Percentiles rank a stretch among this genome's conserved stretches.
Conservation (phyloP, 2,888 invertebrate species). For the Steromphala cineraria region DNA sequence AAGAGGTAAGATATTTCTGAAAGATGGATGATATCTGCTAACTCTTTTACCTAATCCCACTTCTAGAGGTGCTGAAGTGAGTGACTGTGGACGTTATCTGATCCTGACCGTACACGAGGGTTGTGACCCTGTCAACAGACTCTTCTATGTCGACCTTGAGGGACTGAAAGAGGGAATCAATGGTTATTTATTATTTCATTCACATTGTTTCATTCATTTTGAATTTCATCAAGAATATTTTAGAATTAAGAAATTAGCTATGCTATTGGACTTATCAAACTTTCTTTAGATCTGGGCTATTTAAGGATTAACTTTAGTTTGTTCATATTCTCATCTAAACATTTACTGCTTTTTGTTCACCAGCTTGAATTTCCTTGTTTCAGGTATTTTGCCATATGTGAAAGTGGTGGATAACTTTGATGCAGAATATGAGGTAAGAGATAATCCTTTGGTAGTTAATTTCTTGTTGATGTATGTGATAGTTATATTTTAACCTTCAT, state of each 20-base stretch:
- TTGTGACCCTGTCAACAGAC: constrained; percentile 90
- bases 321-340: neutral
- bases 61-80: constrained; percentile 87
- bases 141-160: constrained; percentile 88
- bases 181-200: constrained; percentile 42
- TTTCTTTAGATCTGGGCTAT: no score
- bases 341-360: no score
- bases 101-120: constrained; percentile 89
- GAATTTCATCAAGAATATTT: neutral
- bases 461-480: no score
- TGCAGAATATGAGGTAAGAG: constrained; percentile 88
- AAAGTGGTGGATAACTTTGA: constrained; percentile 92
- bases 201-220: neutral
- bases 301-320: neutral
- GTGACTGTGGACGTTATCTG: constrained; percentile 93
- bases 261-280: no score
- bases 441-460: neutral
- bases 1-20: no score
- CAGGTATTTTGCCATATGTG: constrained; percentile 82
- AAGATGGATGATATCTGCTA: no score
- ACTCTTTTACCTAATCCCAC: no score
- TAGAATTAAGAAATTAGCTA: no score
- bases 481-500: no score
- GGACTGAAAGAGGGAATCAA: constrained; percentile 67
- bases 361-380: constrained; percentile 33